Base-by-base conservation (phyloP, 2,113 vertebrate species). In the Cairina moschata region DNA sequence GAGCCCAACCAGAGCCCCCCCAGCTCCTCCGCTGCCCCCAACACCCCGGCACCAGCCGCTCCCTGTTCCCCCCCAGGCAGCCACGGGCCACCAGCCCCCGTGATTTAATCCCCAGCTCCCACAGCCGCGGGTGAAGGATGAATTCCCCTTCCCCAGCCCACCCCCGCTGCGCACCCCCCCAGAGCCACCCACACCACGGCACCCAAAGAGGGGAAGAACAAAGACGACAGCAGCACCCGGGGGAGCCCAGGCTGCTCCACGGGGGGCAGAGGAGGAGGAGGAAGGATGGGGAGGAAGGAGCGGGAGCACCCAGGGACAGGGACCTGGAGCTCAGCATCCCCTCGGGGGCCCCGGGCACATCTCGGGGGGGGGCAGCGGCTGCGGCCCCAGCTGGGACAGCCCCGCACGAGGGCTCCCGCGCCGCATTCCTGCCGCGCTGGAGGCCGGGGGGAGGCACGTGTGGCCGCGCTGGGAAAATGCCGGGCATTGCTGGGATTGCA, bases 401-500 rank as follows among this genome's bases (percentile, higher is more conserved):
- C 58, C 58, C 32, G 13, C 32, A 21, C 3, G 1, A 42, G 75
- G 48, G 93, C 82, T 83, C 89, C 76, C 32, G 1, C 1, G 4
- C 52, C 34, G 10, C 95, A 96, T 97, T 96, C 97, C 91, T 52
- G 87, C 95, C 87, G 62, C 8, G 88, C 93, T 81, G 90, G 84
- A 84, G 68, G 58, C 88, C 22, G 21, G 23, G 67, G 44, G 65
- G 55, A 90, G 80, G 91, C 90, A 86, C 72, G 63, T 55, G 86
- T 4, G 25, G 91, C 90, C 86, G 5, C 69, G 72, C 83, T 72
- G 17, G 94, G 91, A 93, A 95, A 83, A 97, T 97, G 93, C 97
- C 97, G 42, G 69, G 58, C 71, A 97, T 97, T 93, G 90, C 73
- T 96, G 88, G 76, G 60, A 97, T 97, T 88, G 95, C 85, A 68